phyloP scores from a whole-genome alignment of 2,888 invertebrate genomes.

The Cantharis lateralis region DNA sequence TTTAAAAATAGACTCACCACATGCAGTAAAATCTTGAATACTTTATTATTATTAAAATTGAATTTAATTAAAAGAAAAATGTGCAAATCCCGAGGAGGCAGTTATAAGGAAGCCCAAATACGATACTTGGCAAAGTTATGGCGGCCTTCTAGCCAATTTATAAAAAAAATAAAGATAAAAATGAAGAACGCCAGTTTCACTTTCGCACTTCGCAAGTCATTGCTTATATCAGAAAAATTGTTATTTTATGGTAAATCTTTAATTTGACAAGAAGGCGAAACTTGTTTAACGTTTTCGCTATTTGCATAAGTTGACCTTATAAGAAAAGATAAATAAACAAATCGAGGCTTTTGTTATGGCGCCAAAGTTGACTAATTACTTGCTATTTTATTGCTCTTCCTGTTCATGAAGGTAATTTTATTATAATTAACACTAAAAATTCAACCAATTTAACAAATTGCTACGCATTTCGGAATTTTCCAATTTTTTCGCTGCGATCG shows the following conservation, averaged over 20 bases:
- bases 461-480: not conserved
- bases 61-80: no score
- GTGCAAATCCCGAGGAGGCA: no score
- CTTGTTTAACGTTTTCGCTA: constrained; percentile 8
- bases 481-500: not conserved
- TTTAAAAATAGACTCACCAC: no score
- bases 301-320: constrained; percentile 21
- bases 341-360: constrained; percentile 16
- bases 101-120: no score
- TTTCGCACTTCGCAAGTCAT: not conserved
- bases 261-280: constrained; percentile 14
- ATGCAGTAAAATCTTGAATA: no score
- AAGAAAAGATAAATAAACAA: constrained; percentile 18
- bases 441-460: not conserved
- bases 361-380: constrained; percentile 14
- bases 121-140: no score
- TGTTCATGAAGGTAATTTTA: not conserved
- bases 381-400: not conserved
- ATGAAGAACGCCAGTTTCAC: not conserved
- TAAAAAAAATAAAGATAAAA: not conserved
- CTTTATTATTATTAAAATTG: no score
- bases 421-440: not conserved
- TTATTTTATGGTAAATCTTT: constrained; percentile 6
- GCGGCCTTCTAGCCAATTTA: not conserved
- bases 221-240: constrained; percentile 3